Base-by-base conservation (phyloP, 2,888 invertebrate genomes). In the Plebejus anna region DNA sequence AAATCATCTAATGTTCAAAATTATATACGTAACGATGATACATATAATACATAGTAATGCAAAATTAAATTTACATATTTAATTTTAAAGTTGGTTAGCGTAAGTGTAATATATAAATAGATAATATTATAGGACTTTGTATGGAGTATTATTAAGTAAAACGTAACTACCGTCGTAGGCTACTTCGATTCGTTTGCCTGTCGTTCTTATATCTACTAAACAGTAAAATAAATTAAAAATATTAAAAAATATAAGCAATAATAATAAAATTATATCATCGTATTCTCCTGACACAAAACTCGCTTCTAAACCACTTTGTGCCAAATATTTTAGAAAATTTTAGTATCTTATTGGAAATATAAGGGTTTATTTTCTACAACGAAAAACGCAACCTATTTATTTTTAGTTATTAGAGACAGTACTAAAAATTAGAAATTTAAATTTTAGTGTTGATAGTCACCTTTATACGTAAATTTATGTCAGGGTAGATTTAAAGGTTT, bases 381-480 rank as follows among this genome's bases (percentile, higher is more conserved):
- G 76, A 79, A 78, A 71, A 76, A 42, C 78, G 77, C 76, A 72
- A 71, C 36, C 76, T 76, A 76, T 85, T 83, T 85, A 84, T 82
- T 84, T 84, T 90, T 91, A 91, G 89, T 90, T 91, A 90, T 71
- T 76, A 76, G 76, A 91, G 84, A 83, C 86, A 83, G 88, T 90
- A 87, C 90, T 61, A 92, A 91, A 87, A 87, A 87, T 88, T 90
- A 90, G 89, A 83, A 85, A 81, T 84, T 85, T 85, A 86, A 89
- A 87, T 87, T 84, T 89, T 92, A 93, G 91, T 89, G 86, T 91
- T 91, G 86, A 90, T 93, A 93, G 91, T 92, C 96, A 96, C 96
- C 96, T 96, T 96, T 96, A 96, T 97, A 96, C 97, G 96, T 97
- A 97, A 97, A 96, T 96, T 96, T 96, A 96, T 96, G 96, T 96